These are phyloP conservation scores for Alloplasta piceator DNA, from an alignment of 2,888 invertebrate genomes.

Conservation along the genomic window DNA sequence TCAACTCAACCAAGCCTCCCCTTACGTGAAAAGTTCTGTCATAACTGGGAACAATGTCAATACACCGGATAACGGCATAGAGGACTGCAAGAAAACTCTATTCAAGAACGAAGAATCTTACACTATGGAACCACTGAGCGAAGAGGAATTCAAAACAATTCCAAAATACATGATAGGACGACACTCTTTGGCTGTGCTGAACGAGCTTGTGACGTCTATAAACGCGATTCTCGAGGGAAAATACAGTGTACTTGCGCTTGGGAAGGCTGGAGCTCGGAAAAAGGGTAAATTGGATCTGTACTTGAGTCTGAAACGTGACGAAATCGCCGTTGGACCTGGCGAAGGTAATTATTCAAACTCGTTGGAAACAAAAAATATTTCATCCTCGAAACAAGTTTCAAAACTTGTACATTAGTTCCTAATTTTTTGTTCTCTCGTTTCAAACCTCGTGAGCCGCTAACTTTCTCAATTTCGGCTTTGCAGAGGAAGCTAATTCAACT, in stretches of 20 bases:
- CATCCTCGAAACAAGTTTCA: no score
- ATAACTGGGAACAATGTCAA: neutral
- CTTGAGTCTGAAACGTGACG: constrained; percentile 75
- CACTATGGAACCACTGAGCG: constrained; percentile 63
- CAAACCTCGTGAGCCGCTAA: no score
- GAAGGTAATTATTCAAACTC: constrained; percentile 65
- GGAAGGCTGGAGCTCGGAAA: constrained; percentile 76
- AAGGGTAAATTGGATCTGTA: constrained; percentile 77
- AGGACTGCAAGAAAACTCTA: constrained; percentile 76
- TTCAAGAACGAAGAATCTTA: constrained; percentile 74
- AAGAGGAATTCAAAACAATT: constrained; percentile 74
- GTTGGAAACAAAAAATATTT: constrained; percentile 18
- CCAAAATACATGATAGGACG: constrained; percentile 80
- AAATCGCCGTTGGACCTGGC: constrained; percentile 68
- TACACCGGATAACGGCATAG: constrained; percentile 53
- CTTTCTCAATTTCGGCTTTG: no score
- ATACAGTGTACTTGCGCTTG: constrained; percentile 75
- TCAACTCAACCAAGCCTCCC: constrained; percentile 19
- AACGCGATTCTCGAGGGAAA: constrained; percentile 77
- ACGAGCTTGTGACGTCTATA: constrained; percentile 72
- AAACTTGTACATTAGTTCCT: neutral
- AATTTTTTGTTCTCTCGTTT: neutral
- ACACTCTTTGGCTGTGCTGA: constrained; percentile 72
- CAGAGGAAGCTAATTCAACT: no score
- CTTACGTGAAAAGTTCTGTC: neutral